Evolutionary conservation across 2,888 invertebrate genomes (phyloP), one percentile per base, ranked within the genome.

Genomic region (Perizoma flavofasciatum): DNA sequence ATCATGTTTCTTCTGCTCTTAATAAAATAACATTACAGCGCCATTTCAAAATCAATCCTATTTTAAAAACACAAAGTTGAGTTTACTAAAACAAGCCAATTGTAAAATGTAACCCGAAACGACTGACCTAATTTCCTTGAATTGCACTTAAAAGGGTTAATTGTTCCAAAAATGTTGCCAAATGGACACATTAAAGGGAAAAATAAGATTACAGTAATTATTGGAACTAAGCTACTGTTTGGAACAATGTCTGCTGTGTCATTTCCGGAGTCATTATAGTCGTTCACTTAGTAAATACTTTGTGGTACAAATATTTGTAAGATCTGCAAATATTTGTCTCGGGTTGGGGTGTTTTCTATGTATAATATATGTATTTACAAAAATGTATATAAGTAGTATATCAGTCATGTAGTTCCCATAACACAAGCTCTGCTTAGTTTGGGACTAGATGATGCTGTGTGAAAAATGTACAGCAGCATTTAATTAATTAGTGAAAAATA

Each of bases 151-250:
- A 73, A 76, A 75, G 77, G 79, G 78, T 78, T 79, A 78, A 81
- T 79, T 77, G 73, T 67, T 59, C 72, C 73, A 75, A 78, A 75
- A 77, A 73, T 70, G 73, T 69, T 74, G 79, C 77, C 75, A 78
- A 79, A 78, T 82, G 72, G 75, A 68, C 65, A 75, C 77, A 75
- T 81, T 81, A 67, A 62, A 66, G 59, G 60, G 60, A 65, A 64
- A 71, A 75, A 74, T 75, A 78, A 66, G 61, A 62, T 68, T 63
- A 66, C 52, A 62, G 54, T 34, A 53, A 49, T 62, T 58, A 56
- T 57, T 63, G 56, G 60, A 59, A 59, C 65, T 53, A 51, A 55
- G 49, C 54, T 51, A 43, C 55, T 35, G 55, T 49, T 53, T 44
- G 34, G 9, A 40, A 33, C 40, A 48, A 40, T 59, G 51, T 53